Percentiles rank a stretch among this genome's conserved stretches.
phyloP scores from a whole-genome alignment of 2,797 vertebrate species.

The Epinephelus awoara region DNA sequence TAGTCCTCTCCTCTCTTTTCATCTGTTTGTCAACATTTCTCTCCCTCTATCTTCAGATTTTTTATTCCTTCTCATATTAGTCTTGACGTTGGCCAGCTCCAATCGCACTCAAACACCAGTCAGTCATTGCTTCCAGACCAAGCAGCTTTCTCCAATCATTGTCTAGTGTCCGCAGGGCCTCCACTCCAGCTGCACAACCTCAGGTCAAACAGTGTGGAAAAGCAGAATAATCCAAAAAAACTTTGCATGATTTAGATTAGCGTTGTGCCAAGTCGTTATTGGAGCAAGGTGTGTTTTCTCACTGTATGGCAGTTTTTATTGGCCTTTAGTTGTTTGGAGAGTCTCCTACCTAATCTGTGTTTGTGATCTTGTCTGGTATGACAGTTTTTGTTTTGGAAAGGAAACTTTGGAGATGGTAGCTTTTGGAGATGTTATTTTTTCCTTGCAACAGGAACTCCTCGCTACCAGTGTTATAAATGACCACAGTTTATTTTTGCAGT shows the following conservation, averaged over 20 bases:
- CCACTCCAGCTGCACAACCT: constrained; percentile 59
- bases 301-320: constrained; percentile 45
- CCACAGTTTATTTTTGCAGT: constrained; percentile 11
- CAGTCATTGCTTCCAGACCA: constrained; percentile 60
- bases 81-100: constrained; percentile 25
- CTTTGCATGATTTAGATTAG: constrained; percentile 45
- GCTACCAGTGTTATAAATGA: constrained; percentile 10
- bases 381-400: constrained; percentile 57
- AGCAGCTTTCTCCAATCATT: constrained; percentile 47
- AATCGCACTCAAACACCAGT: constrained; percentile 33
- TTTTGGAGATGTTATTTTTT: constrained; percentile 26
- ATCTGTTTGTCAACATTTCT: constrained; percentile 36
- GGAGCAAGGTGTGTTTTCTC: constrained; percentile 62
- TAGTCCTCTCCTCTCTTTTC: constrained; percentile 6
- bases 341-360: constrained; percentile 63
- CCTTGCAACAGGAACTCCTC: constrained; percentile 12
- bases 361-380: constrained; percentile 71
- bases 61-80: constrained; percentile 18
- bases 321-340: constrained; percentile 48
- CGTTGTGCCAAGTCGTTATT: constrained; percentile 55
- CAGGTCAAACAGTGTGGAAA: constrained; percentile 45
- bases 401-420: constrained; percentile 29
- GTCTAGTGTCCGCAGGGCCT: constrained; percentile 41
- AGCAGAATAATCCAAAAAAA: constrained; percentile 32
- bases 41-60: constrained; percentile 4